These are phyloP conservation scores for Orchesellides sinensis DNA, from an alignment of 2,888 invertebrate genomes.

Conservation along the genomic window DNA sequence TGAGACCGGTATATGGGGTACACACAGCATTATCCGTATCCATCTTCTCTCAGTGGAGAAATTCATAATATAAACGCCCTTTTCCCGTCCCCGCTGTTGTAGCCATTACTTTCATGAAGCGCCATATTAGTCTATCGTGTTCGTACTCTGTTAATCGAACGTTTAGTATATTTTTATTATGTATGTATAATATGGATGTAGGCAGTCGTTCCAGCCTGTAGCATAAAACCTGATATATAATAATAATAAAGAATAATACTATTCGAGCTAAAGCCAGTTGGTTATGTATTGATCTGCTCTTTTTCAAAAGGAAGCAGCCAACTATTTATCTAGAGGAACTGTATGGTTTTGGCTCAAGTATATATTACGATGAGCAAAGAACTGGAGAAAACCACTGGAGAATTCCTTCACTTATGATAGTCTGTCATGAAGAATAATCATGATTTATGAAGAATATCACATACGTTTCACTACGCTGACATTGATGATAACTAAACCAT, in stretches of 20 bases:
- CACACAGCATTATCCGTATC: conserved; percentile 49
- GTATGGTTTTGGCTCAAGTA: conserved; percentile 3
- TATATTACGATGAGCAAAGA: background rate
- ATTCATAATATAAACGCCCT: conserved; percentile 58
- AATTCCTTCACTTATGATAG: conserved; percentile 67
- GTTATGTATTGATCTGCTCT: conserved; percentile 58
- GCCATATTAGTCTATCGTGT: no score
- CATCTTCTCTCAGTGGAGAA: conserved; percentile 49
- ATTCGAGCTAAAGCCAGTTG: conserved; percentile 28
- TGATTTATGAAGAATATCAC: conserved; percentile 69
- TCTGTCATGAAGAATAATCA: conserved; percentile 68
- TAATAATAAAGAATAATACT: conserved; percentile 46
- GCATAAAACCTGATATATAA: conserved; percentile 27
- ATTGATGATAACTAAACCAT: conserved; percentile 67
- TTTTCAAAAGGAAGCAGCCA: conserved; percentile 50
- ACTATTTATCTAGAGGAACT: conserved; percentile 54
- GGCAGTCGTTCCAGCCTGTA: background rate
- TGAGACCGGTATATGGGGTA: no score
- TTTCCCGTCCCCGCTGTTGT: conserved; percentile 46
- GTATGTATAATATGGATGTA: no score
- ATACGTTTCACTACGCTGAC: conserved; percentile 66
- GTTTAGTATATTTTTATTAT: no score
- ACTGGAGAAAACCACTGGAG: conserved; percentile 57
- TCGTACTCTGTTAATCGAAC: no score
- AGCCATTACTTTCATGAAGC: conserved; percentile 44